Conservation (phyloP, 2,113 vertebrate species). For the Todiramphus chloris region DNA sequence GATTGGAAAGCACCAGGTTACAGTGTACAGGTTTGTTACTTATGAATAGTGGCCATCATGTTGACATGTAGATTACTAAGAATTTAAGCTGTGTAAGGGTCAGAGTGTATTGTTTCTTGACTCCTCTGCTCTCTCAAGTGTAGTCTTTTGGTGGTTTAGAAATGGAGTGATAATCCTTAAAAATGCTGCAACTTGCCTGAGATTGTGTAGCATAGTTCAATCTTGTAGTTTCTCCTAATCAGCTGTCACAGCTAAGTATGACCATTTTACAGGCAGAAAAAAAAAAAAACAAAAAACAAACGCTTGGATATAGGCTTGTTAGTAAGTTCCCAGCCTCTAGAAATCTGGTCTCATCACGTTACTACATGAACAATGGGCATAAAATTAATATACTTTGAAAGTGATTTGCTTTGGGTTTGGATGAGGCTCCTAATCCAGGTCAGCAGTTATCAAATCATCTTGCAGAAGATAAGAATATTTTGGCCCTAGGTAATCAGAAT, state of each 20-base stretch:
- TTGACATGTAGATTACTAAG: not conserved
- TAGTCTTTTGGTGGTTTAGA: not conserved
- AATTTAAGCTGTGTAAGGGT: not conserved
- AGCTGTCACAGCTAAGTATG: not conserved
- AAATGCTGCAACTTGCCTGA: conserved; percentile 22
- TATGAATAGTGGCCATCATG: not conserved
- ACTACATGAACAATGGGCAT: not conserved
- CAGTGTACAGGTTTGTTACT: not conserved
- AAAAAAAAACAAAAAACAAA: not conserved
- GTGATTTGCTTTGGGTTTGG: conserved; percentile 25
- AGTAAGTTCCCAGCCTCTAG: not conserved
- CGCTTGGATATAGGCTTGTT: not conserved
- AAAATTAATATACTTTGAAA: not conserved
- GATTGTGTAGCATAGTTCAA: not conserved
- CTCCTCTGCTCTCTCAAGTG: not conserved
- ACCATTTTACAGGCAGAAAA: not conserved
- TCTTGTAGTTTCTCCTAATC: conserved; percentile 23
- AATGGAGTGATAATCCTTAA: not conserved
- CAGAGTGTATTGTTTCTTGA: not conserved
- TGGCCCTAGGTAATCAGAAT: not conserved
- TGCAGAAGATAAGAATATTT: not conserved
- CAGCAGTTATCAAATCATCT: conserved; percentile 13
- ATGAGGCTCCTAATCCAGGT: conserved; percentile 37
- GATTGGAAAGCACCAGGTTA: conserved; percentile 2
- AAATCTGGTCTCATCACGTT: conserved; percentile 22